Evolutionary conservation across 2,113 vertebrate genomes (phyloP).

Genomic region (Ceyx melanurus): DNA sequence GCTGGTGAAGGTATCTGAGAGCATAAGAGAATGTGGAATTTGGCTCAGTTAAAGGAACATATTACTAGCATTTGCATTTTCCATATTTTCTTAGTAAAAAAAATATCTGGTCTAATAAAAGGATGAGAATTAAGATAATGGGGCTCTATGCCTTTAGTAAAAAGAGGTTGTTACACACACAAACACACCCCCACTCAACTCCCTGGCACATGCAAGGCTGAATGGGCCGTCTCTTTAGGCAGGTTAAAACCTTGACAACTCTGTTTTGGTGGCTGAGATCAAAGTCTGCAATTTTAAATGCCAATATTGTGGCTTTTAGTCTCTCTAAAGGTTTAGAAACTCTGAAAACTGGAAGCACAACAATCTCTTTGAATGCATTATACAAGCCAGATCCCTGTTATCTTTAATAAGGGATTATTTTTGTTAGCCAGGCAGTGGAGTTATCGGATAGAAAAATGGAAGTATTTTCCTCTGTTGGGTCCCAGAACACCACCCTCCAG

Average conservation of each 20-base stretch:
- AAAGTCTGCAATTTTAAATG: neutral
- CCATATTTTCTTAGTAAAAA: constrained; percentile 20
- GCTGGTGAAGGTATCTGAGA: neutral
- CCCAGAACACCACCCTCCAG: neutral
- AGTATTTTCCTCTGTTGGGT: constrained; percentile 37
- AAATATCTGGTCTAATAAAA: neutral
- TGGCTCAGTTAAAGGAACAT: constrained; percentile 9
- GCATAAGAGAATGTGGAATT: neutral
- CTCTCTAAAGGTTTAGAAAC: neutral
- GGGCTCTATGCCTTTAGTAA: neutral
- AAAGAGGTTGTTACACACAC: neutral
- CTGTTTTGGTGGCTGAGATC: neutral
- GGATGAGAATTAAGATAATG: neutral
- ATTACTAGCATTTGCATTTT: neutral
- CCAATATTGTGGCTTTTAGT: neutral
- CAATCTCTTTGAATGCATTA: neutral
- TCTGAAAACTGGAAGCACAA: constrained; percentile 1
- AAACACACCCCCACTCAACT: neutral
- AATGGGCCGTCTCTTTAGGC: neutral
- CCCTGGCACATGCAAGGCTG: accelerated
- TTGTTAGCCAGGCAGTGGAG: constrained; percentile 30
- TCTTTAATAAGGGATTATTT: constrained; percentile 58
- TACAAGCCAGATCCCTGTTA: constrained; percentile 14
- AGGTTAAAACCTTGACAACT: neutral
- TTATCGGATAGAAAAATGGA: constrained; percentile 25